phyloP scores from a whole-genome alignment of 1,140 invertebrate genomes.

The Euglossa dilemma region DNA sequence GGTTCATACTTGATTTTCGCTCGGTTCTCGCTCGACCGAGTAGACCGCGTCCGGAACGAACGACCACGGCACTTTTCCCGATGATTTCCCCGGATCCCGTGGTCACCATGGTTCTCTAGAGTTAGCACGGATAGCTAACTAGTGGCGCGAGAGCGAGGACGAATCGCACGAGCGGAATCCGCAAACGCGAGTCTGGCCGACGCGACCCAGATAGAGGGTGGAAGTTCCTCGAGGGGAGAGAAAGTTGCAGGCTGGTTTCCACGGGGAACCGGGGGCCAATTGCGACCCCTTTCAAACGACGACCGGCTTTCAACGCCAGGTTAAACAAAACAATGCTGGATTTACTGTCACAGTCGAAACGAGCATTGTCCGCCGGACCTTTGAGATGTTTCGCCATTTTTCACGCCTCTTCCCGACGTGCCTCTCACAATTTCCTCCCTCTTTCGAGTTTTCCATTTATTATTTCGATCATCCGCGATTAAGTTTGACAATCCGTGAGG shows the following conservation, averaged over 20 bases:
- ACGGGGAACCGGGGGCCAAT: not conserved
- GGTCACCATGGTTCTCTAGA: too few relatives aligned
- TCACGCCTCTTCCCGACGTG: not conserved
- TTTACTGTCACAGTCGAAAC: constrained; percentile 41
- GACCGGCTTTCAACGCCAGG: not conserved
- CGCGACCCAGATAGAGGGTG: constrained; percentile 21
- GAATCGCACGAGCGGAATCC: not conserved
- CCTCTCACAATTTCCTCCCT: not conserved
- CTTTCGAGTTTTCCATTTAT: too few relatives aligned
- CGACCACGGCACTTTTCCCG: too few relatives aligned
- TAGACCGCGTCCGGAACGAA: too few relatives aligned
- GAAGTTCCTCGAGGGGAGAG: not conserved
- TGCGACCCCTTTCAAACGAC: constrained; percentile 3
- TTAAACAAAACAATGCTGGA: constrained; percentile 51
- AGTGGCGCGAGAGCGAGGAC: too few relatives aligned
- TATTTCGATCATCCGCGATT: not conserved
- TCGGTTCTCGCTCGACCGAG: too few relatives aligned
- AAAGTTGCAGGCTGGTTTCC: not conserved
- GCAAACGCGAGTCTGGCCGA: not conserved
- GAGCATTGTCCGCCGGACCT: constrained; percentile 2
- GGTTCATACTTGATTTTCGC: too few relatives aligned
- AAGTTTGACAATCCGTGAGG: too few relatives aligned
- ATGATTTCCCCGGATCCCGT: too few relatives aligned
- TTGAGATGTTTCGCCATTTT: not conserved
- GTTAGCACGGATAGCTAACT: too few relatives aligned